phyloP scores from a whole-genome alignment of 2,888 invertebrate genomes.

The Ormyrus labotus region DNA sequence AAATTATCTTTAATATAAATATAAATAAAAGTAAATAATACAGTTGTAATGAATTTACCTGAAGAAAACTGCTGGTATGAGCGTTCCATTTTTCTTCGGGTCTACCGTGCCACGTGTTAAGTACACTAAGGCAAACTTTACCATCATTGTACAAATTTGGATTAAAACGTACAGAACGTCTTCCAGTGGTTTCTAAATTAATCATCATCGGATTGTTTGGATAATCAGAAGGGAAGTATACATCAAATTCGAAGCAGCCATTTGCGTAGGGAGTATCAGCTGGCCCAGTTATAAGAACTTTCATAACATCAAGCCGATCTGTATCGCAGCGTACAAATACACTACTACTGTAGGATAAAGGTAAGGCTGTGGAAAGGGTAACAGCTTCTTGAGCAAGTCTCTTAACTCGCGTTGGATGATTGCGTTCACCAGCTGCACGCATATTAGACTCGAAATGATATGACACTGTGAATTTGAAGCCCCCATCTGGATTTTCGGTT shows the following conservation, averaged over 20 bases:
- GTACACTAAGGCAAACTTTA: slow-evolving; percentile 94
- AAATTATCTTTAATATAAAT: too few relatives aligned
- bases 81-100: slow-evolving; percentile 99
- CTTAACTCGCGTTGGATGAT: slow-evolving; percentile 91
- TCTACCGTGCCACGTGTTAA: slow-evolving; percentile 97
- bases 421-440: slow-evolving; percentile 89
- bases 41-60: slow-evolving; percentile 74
- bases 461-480: slow-evolving; percentile 88
- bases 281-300: slow-evolving; percentile 94
- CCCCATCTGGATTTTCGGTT: slow-evolving; percentile 85
- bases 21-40: too few relatives aligned
- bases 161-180: slow-evolving; percentile 92
- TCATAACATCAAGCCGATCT: slow-evolving; percentile 96
- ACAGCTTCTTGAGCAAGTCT: slow-evolving; percentile 96
- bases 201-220: slow-evolving; percentile 92
- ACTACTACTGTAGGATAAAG: slow-evolving; percentile 93
- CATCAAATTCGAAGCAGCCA: slow-evolving; percentile 94
- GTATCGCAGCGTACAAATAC: slow-evolving; percentile 97
- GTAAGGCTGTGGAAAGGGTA: slow-evolving; percentile 93
- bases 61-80: slow-evolving; percentile 94
- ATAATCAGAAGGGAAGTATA: slow-evolving; percentile 91
- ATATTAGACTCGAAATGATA: slow-evolving; percentile 94
- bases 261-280: slow-evolving; percentile 94
- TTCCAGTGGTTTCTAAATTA: slow-evolving; percentile 92
- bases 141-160: slow-evolving; percentile 97